Conservation (phyloP, 2,888 invertebrate species). For the Sinohyriopsis cumingii region DNA sequence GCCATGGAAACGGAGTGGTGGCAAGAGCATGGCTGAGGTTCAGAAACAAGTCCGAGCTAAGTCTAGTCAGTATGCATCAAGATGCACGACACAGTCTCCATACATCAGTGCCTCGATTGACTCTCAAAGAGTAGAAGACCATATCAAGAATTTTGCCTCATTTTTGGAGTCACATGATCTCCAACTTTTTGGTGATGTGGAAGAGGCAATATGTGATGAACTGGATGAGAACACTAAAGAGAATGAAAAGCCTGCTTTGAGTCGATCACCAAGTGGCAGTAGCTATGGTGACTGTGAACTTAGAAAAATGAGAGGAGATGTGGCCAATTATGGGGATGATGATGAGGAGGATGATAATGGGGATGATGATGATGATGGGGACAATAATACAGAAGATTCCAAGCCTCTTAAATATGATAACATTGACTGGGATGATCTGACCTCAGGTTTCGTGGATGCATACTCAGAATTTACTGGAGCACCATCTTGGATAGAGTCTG, state of each 20-base stretch:
- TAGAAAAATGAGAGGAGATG: constrained; percentile 20
- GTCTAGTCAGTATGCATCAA: constrained; percentile 12
- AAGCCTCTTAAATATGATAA: constrained; percentile 17
- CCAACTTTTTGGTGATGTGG: constrained; percentile 39
- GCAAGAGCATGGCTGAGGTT: constrained; percentile 27
- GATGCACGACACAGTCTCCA: constrained; percentile 1
- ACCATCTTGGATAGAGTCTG: constrained; percentile 39
- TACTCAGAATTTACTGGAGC: constrained; percentile 39
- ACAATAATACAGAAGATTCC: constrained; percentile 26
- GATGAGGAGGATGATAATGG: constrained; percentile 27
- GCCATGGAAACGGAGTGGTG: constrained; percentile 40
- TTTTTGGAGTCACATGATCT: constrained; percentile 44
- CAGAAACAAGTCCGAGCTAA: constrained; percentile 24
- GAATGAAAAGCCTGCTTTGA: constrained; percentile 17
- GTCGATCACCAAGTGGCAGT: constrained; percentile 28
- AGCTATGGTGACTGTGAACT: constrained; percentile 24
- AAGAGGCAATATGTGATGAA: constrained; percentile 32
- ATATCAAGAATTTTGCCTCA: constrained; percentile 24
- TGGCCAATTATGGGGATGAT: constrained; percentile 36
- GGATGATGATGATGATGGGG: constrained; percentile 12
- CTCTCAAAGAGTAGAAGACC: neutral
- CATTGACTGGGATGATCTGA: constrained; percentile 40
- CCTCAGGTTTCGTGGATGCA: constrained; percentile 46
- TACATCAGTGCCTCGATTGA: constrained; percentile 23
- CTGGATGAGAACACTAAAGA: constrained; percentile 16